A percentile compares a stretch with the other conserved stretches of the same genome.
Evolutionary conservation across 1,140 invertebrate species (phyloP).

Genomic region (Pseudomyrmex dendroicus): DNA sequence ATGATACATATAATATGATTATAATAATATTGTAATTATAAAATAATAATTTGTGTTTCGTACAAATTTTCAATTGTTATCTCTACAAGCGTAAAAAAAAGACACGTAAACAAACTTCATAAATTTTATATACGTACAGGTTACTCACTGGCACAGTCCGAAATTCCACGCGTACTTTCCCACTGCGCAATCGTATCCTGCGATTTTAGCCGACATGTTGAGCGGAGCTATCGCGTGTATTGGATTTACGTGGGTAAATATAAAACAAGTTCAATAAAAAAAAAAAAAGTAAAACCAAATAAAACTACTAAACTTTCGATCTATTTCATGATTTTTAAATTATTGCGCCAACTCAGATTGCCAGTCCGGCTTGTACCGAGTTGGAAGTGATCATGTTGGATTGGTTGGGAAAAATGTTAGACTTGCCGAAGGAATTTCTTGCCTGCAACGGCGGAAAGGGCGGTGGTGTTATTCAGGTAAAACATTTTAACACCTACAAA

Average conservation of each 20-base stretch:
- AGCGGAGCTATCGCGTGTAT: constrained; percentile 97
- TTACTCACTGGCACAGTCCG: constrained; percentile 99
- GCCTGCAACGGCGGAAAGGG: constrained; percentile 92
- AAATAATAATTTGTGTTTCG: too few relatives aligned
- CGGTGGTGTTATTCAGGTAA: constrained; percentile 95
- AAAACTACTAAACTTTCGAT: not conserved
- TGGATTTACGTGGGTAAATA: constrained; percentile 93
- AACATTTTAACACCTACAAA: not conserved
- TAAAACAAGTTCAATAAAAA: constrained; percentile 3
- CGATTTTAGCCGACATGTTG: constrained; percentile 97
- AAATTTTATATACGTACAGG: constrained; percentile 77
- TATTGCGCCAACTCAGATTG: constrained; percentile 87
- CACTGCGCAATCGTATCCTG: constrained; percentile 97
- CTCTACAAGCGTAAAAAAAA: too few relatives aligned
- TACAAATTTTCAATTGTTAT: too few relatives aligned
- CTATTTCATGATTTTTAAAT: constrained; percentile 1
- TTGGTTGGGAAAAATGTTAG: constrained; percentile 98
- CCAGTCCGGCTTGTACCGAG: constrained; percentile 98
- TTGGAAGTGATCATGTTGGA: constrained; percentile 98
- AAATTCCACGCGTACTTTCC: constrained; percentile 99
- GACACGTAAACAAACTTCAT: not conserved
- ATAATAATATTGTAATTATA: too few relatives aligned
- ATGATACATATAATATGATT: too few relatives aligned
- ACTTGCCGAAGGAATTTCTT: constrained; percentile 95
- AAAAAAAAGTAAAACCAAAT: not conserved